A percentile compares a stretch with the other conserved stretches of the same genome.
These are phyloP conservation scores for Lepeophtheirus nordmannii DNA, from an alignment of 2,888 invertebrate genomes.

Conservation along the genomic window DNA sequence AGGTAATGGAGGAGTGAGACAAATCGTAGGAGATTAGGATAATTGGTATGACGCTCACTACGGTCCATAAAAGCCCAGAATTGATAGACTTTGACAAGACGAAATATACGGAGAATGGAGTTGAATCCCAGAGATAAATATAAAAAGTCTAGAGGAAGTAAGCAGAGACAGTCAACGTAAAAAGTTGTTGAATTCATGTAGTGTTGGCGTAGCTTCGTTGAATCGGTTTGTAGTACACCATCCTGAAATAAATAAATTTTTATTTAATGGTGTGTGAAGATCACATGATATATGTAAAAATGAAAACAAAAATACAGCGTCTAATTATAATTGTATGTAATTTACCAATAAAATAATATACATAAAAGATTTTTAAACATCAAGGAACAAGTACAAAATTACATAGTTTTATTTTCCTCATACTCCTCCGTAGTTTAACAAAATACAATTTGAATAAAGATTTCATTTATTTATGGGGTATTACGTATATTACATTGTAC, in stretches of 20 bases:
- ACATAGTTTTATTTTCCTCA: too few relatives aligned
- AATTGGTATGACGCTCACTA: slow-evolving; percentile 94
- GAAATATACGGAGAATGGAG: slow-evolving; percentile 47
- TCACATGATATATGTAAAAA: too few relatives aligned
- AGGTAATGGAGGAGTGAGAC: slow-evolving; percentile 34
- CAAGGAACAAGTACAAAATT: too few relatives aligned
- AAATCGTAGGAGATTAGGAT: slow-evolving; percentile 78
- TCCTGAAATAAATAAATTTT: slow-evolving; percentile 47
- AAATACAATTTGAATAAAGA: too few relatives aligned
- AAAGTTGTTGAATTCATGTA: slow-evolving; percentile 96
- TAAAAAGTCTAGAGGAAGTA: slow-evolving; percentile 90
- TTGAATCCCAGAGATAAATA: slow-evolving; percentile 84
- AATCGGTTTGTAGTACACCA: slow-evolving; percentile 90
- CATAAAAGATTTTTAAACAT: too few relatives aligned
- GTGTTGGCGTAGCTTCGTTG: slow-evolving; percentile 77
- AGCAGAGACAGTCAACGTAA: slow-evolving; percentile 95
- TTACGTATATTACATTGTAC: too few relatives aligned
- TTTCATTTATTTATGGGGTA: too few relatives aligned
- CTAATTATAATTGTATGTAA: too few relatives aligned
- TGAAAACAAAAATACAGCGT: too few relatives aligned
- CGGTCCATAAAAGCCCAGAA: slow-evolving; percentile 98
- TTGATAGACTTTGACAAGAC: slow-evolving; percentile 87
- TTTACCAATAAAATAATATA: too few relatives aligned
- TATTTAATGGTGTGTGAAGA: too few relatives aligned
- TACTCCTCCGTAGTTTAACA: too few relatives aligned